A percentile compares a stretch with the other conserved stretches of the same genome.
phyloP scores from a whole-genome alignment of 1,140 invertebrate species.

The Cylas formicarius region DNA sequence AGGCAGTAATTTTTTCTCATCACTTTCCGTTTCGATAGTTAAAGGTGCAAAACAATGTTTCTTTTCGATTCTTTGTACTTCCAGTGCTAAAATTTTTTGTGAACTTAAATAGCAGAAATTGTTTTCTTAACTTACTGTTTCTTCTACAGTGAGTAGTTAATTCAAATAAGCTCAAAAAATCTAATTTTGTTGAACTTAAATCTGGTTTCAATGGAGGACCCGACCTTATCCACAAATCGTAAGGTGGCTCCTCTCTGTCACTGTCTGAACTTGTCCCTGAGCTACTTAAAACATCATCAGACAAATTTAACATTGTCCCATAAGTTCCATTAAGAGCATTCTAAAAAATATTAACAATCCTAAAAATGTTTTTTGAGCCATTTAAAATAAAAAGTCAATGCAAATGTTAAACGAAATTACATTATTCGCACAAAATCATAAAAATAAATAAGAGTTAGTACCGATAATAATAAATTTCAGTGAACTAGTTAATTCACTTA shows the following conservation, averaged over 20 bases:
- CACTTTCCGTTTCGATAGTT: neutral
- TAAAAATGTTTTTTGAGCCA: too few relatives aligned
- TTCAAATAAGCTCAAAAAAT: slow-evolving; percentile 34
- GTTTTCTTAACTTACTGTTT: slow-evolving; percentile 32
- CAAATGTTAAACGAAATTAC: too few relatives aligned
- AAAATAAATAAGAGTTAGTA: too few relatives aligned
- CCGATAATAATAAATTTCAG: too few relatives aligned
- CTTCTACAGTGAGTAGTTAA: slow-evolving; percentile 33
- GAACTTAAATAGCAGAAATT: slow-evolving; percentile 7
- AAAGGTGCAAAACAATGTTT: slow-evolving; percentile 3
- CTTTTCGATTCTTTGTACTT: neutral
- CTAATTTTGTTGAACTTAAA: slow-evolving; percentile 26
- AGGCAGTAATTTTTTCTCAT: neutral
- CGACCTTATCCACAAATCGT: slow-evolving; percentile 33
- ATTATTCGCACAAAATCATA: too few relatives aligned
- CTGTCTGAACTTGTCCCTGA: slow-evolving; percentile 25
- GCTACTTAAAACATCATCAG: neutral
- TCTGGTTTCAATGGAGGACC: slow-evolving; percentile 30
- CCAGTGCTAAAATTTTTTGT: slow-evolving; percentile 5
- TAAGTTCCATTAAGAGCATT: slow-evolving; percentile 13
- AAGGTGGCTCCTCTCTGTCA: slow-evolving; percentile 26
- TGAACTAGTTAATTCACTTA: neutral
- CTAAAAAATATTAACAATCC: slow-evolving; percentile 4
- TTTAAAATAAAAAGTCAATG: too few relatives aligned
- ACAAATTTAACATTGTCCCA: slow-evolving; percentile 3